Conservation (phyloP, 1,140 invertebrate species). For the Ostrea denselamellosa region DNA sequence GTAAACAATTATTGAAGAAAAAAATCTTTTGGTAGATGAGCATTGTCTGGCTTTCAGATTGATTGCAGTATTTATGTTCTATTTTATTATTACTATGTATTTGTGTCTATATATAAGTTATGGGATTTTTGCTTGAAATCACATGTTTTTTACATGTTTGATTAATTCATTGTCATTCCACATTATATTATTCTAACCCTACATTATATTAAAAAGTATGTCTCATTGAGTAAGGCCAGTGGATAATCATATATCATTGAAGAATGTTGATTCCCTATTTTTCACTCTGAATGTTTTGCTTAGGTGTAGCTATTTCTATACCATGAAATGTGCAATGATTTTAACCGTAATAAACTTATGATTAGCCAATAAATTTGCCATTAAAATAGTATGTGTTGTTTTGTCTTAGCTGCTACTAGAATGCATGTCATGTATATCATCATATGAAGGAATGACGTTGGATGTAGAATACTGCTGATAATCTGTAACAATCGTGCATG, state of each 20-base stretch:
- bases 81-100: too few relatives aligned
- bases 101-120: neutral
- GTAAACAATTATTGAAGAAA: neutral
- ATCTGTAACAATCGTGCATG: neutral
- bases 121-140: neutral
- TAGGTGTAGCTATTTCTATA: neutral
- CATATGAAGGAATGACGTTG: neutral
- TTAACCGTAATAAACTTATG: neutral
- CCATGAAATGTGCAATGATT: constrained; percentile 13
- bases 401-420: constrained; percentile 14
- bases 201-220: neutral
- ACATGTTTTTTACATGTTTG: neutral
- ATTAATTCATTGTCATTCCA: neutral
- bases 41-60: neutral
- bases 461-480: neutral
- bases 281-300: neutral
- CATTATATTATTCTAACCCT: neutral
- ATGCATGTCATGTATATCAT: neutral
- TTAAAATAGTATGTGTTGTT: constrained; percentile 26
- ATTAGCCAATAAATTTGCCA: neutral
- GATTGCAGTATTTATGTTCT: too few relatives aligned
- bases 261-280: neutral
- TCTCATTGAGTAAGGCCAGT: neutral
- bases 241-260: neutral
- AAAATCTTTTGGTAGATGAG: neutral